These are phyloP conservation scores for Melinopterus prodromus DNA, from an alignment of 2,888 invertebrate genomes.

Conservation along the genomic window DNA sequence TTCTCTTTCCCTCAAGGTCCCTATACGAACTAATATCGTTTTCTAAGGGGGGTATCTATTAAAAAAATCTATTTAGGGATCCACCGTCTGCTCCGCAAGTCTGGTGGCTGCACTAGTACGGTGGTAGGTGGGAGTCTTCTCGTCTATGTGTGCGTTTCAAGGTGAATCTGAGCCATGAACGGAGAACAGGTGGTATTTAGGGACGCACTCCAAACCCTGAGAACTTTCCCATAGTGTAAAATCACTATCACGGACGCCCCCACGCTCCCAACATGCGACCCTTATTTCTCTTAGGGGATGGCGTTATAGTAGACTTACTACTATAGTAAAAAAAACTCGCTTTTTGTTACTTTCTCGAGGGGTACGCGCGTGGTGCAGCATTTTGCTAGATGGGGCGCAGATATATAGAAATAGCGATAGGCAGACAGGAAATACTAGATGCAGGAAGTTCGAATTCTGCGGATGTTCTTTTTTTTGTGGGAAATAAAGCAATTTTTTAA, in stretches of 20 bases:
- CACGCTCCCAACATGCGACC: slow-evolving; percentile 7
- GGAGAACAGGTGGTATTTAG: slow-evolving; percentile 14
- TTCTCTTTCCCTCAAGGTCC: neutral
- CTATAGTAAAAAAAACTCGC: neutral
- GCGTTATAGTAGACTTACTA: neutral
- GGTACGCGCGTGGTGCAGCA: neutral
- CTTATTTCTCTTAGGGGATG: neutral
- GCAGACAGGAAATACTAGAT: neutral
- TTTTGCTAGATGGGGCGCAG: neutral
- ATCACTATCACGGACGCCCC: slow-evolving; percentile 13
- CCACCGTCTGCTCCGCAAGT: neutral
- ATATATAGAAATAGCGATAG: neutral
- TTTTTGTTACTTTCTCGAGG: slow-evolving; percentile 4
- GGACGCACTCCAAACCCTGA: slow-evolving; percentile 4
- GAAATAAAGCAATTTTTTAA: neutral
- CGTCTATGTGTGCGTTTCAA: neutral
- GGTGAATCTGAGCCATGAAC: slow-evolving; percentile 16
- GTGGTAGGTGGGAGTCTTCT: neutral
- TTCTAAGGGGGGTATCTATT: slow-evolving; percentile 17
- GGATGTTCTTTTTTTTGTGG: neutral
- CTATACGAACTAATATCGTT: neutral
- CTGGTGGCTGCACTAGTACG: neutral
- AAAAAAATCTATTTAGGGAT: slow-evolving; percentile 20
- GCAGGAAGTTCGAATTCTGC: neutral
- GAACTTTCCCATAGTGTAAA: slow-evolving; percentile 15